Base-by-base conservation (phyloP, 2,113 vertebrate species). In the Gobius niger region DNA sequence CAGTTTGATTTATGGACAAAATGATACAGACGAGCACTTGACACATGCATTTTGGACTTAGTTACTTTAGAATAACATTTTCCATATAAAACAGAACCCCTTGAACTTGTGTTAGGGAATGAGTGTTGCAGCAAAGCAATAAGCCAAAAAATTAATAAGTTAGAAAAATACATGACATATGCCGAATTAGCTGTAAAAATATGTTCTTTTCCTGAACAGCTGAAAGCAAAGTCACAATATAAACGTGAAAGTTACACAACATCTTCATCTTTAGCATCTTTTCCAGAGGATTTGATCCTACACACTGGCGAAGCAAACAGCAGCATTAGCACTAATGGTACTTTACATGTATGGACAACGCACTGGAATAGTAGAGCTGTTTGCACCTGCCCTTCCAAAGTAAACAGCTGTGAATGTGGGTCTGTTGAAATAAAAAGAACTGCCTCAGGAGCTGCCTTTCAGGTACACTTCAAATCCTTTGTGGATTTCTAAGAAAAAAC, bases 181-280 rank as follows among this genome's bases (percentile, higher is more conserved):
- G 60, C 69, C 82, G 78, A 18, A 54, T 67, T 76, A 62, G 15
- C 7, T 67, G 67, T 50, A 44, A 53, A 63, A 69, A 57, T n/a
- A 65, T 47, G 42, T 51, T 7, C 57, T 75, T 73, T 64, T 59
- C 70, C 59, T 76, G 18, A 68, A 71, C 46, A 85, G 5, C 13
- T 74, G 44, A 73, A 62, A 34, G 9, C 74, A 73, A 44, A 57
- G 49, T 63, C 67, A 77, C 56, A 73, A 78, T 70, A 86, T 51
- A 81, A 80, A 83, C 63, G 34, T 78, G 65, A 67, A 59, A 63
- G 49, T 60, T 68, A 75, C 78, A 18, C 73, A 69, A 69, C 47
- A 70, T 3, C 9, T 41, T 46, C 61, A n/a, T 9, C 63, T 64
- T 14, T 51, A 66, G 7, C 41, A 5, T 63, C 47, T 65, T 14